phyloP scores from a whole-genome alignment of 2,113 vertebrate genomes.

The Mus spicilegus region DNA sequence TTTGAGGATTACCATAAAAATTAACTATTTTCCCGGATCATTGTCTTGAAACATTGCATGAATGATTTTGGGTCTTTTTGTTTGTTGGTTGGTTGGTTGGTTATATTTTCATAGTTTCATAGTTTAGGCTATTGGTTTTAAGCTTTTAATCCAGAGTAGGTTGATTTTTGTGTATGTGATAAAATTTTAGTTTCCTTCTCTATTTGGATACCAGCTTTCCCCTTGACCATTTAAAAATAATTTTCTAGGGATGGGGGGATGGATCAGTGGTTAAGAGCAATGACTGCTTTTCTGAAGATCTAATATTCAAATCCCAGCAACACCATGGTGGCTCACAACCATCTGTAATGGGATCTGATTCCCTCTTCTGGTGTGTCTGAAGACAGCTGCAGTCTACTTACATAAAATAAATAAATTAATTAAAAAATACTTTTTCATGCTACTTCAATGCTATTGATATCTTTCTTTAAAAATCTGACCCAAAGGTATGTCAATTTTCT shows the following conservation, averaged over 20 bases:
- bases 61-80: too few species aligned
- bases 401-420: too few species aligned
- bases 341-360: too few species aligned
- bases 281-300: too few species aligned
- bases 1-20: neutral
- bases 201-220: neutral
- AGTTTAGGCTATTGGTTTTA: neutral
- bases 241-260: too few species aligned
- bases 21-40: neutral
- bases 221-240: neutral
- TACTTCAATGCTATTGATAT: neutral
- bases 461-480: neutral
- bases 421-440: neutral
- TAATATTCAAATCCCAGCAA: too few species aligned
- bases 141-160: neutral
- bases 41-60: neutral
- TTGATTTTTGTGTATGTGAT: neutral
- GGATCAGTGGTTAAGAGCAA: too few species aligned
- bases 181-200: too few species aligned
- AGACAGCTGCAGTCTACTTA: too few species aligned
- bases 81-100: too few species aligned
- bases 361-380: too few species aligned
- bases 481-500: neutral
- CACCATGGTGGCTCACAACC: too few species aligned
- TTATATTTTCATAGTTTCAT: neutral